Evolutionary conservation across 92 coral and sea anemone species (phyloP), one percentile per base, ranked within the genome.

Genomic region (Heliopora coerulea): DNA sequence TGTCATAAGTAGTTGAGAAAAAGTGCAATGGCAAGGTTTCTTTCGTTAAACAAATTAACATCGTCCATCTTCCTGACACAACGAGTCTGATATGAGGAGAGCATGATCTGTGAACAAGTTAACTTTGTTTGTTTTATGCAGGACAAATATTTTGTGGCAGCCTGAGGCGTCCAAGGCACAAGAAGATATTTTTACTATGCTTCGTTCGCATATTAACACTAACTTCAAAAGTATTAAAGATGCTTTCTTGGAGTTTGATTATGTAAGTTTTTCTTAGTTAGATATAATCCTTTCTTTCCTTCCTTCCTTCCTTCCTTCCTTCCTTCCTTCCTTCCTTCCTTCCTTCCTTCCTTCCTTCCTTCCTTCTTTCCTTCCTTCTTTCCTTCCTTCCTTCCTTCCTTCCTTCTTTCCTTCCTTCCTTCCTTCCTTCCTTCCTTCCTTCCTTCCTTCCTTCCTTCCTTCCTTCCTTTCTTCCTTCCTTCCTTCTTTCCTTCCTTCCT

Each of bases 231-330:
- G 97, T 5, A 84, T 95, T 59, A 95, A 95, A 67, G 88, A 95
- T 61, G 99, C 99, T n/a, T 93, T 93, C 63, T 92, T 93, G 62
- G 98, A 90, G 41, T 93, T 93, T 88, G 98, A 93, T 82, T 96
- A 90, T 79, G 98, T 93, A 88, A 83, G 97, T 86, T 27, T 24
- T 10, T 65, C 59, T 44, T 10, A 56, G 23, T 56, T 56, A 37
- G 42, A 37, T 11, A 4, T 37, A 37, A 37, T 11, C 11, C 4
- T 4, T 17, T 50, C 3, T n/a, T 17, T 50, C 5, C 58, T 17
- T 50, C 3, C 58, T 17, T 50, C n/a, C 58, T n/a, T 50, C 5
- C 5, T 50, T 50, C 58, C 5, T 50, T 50, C 21, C 58, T 50
- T 23, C 58, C 58, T 50, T 50, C 21, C 58, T 50, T 50, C 58